Conservation (phyloP, 2,888 invertebrate species). For the Noctua janthe region DNA sequence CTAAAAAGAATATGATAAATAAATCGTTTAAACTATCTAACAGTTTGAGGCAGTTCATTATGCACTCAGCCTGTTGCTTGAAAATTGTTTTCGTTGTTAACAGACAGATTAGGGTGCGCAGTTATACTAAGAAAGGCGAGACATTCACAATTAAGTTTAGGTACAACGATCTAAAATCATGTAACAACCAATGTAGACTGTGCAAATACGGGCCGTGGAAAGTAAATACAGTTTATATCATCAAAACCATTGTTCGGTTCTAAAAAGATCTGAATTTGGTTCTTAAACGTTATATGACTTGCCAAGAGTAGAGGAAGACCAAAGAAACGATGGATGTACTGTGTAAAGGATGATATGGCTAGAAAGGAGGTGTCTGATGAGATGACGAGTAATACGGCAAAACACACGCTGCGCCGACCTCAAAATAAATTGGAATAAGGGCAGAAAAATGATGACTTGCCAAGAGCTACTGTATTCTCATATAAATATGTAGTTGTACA, state of each 20-base stretch:
- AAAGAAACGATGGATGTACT: too few species aligned
- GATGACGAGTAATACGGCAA: too few species aligned
- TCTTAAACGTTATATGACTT: not conserved
- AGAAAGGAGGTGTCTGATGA: too few species aligned
- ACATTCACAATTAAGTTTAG: not conserved
- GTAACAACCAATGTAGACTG: not conserved
- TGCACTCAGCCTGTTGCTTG: constrained; percentile 70
- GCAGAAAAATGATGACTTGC: not conserved
- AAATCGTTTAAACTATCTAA: constrained; percentile 12
- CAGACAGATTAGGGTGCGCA: constrained; percentile 33
- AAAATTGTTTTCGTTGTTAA: constrained; percentile 60
- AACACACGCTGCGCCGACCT: too few species aligned
- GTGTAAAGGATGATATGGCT: too few species aligned
- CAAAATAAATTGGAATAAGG: too few species aligned
- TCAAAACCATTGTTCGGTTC: not conserved
- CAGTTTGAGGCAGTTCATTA: constrained; percentile 47
- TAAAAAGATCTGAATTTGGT: not conserved
- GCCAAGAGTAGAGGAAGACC: too few species aligned
- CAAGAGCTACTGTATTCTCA: not conserved
- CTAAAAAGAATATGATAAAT: constrained; percentile 7
- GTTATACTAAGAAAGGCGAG: not conserved
- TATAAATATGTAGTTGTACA: not conserved
- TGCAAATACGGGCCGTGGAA: not conserved
- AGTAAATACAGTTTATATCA: not conserved
- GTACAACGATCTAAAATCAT: not conserved